Conservation (phyloP, 2,888 invertebrate species). For the Agrotis clavis region DNA sequence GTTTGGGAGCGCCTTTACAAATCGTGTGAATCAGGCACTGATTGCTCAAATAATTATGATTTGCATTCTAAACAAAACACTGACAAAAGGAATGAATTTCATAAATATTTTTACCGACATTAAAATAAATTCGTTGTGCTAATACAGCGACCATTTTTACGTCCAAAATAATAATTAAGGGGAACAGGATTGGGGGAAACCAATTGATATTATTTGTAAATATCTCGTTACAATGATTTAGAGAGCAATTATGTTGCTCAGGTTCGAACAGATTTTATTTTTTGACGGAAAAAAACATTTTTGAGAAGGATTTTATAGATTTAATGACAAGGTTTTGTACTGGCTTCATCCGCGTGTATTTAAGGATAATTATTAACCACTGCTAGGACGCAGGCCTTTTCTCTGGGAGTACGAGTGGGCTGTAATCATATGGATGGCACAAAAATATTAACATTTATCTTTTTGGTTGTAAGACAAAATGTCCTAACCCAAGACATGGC, state of each 20-base stretch:
- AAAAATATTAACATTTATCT: no score
- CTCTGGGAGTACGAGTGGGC: no score
- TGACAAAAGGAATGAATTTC: not conserved
- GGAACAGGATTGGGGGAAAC: slow-evolving; percentile 5
- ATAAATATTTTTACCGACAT: not conserved
- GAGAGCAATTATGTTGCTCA: slow-evolving; percentile 39
- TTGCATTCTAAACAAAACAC: not conserved
- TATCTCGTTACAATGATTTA: slow-evolving; percentile 61
- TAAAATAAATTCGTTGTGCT: not conserved
- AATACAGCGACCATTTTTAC: slow-evolving; percentile 20
- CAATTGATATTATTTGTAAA: slow-evolving; percentile 54
- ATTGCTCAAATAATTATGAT: no score
- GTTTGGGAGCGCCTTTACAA: no score
- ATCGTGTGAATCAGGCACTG: no score
- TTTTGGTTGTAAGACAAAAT: no score
- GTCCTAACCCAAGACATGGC: not conserved
- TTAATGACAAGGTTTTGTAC: not conserved
- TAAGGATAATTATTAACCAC: no score
- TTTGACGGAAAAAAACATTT: slow-evolving; percentile 6
- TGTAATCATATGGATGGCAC: no score
- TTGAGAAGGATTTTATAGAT: not conserved
- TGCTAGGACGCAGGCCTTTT: no score
- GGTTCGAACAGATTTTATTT: not conserved
- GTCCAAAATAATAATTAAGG: slow-evolving; percentile 31
- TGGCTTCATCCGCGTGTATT: no score